Evolutionary conservation across 2,113 vertebrate species (phyloP).

Genomic region (Ciconia maguari): DNA sequence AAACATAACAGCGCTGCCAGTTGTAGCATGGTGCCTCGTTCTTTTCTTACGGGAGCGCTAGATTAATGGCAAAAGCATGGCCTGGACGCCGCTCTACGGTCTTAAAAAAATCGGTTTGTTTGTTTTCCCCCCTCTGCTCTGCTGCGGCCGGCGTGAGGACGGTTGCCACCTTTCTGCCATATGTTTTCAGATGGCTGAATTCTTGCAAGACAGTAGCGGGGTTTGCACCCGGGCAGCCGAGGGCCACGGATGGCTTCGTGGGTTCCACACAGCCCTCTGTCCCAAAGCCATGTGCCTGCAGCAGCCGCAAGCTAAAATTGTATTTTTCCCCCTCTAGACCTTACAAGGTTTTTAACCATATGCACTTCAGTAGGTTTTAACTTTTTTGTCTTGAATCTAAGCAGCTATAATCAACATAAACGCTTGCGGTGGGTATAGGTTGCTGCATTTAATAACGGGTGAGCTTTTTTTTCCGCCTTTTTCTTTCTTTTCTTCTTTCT

Average conservation of each 20-base stretch:
- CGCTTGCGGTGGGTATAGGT: not conserved
- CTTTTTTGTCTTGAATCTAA: slow-evolving; percentile 15
- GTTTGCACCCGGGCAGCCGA: not conserved
- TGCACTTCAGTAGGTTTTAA: slow-evolving; percentile 29
- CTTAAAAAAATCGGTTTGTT: slow-evolving; percentile 17
- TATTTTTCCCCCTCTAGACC: not conserved
- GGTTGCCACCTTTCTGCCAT: slow-evolving; percentile 39
- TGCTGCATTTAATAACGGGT: slow-evolving; percentile 10
- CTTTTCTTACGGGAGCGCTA: not conserved
- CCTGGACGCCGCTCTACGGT: not conserved
- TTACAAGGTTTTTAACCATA: not conserved
- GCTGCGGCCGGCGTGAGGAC: not conserved
- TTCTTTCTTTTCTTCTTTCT: not conserved
- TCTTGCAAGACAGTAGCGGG: not conserved
- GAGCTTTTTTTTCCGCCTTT: not conserved
- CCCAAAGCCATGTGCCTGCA: not conserved
- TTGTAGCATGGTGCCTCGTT: not conserved
- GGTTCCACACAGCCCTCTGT: not conserved
- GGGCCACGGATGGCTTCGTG: not conserved
- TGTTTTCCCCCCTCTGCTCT: not conserved
- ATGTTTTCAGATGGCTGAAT: not conserved
- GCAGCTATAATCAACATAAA: slow-evolving; percentile 27
- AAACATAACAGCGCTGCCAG: not conserved
- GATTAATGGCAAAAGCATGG: slow-evolving; percentile 32
- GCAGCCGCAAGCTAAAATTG: accelerated